These are phyloP conservation scores for Pseudochromis fuscus DNA, from an alignment of 2,797 vertebrate species.

Conservation along the genomic window DNA sequence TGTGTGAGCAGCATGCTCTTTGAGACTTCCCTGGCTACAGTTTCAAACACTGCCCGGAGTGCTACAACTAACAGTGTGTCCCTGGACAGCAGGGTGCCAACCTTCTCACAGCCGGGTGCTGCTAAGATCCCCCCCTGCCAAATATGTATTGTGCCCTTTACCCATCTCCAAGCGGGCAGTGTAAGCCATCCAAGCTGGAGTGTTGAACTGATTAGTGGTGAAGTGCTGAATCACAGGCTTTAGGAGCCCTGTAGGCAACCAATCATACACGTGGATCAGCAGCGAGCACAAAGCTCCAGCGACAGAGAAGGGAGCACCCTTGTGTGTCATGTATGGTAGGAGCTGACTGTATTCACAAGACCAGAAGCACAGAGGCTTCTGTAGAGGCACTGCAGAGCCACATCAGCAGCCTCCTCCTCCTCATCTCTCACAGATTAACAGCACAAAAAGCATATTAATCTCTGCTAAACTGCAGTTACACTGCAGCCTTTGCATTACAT, in stretches of 20 bases:
- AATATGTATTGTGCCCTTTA: neutral
- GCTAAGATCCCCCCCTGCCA: neutral
- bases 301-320: slow-evolving; percentile 17
- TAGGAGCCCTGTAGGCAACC: slow-evolving; percentile 27
- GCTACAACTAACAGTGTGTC: neutral
- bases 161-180: neutral
- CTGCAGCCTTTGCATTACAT: neutral
- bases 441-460: neutral
- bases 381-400: slow-evolving; percentile 18
- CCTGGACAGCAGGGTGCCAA: neutral
- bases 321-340: slow-evolving; percentile 27
- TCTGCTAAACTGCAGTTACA: neutral
- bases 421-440: neutral
- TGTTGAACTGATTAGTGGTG: slow-evolving; percentile 31
- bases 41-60: neutral
- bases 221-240: slow-evolving; percentile 57
- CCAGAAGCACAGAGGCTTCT: slow-evolving; percentile 2
- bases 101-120: neutral
- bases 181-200: slow-evolving; percentile 19
- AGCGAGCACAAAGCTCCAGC: slow-evolving; percentile 22
- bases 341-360: slow-evolving; percentile 6
- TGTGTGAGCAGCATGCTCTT: neutral
- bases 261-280: slow-evolving; percentile 38
- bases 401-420: slow-evolving; percentile 5
- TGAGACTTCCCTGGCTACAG: neutral